These are phyloP conservation scores for Basileuterus tristriatus DNA, from an alignment of 2,797 vertebrate genomes.

Conservation along the genomic window DNA sequence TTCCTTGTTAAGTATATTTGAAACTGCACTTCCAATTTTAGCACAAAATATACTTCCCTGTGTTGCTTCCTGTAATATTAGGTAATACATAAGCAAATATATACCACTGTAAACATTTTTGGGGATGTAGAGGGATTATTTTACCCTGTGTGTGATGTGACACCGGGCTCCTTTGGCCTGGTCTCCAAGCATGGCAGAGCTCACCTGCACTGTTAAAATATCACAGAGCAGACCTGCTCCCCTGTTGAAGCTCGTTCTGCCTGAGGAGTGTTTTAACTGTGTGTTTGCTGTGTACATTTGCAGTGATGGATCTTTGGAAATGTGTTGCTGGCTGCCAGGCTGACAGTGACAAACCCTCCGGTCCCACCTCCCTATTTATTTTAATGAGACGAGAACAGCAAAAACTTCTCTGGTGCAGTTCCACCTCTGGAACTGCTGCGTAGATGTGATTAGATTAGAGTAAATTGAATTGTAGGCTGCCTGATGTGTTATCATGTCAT, in stretches of 20 bases:
- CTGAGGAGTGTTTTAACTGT: background rate
- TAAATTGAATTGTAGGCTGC: constrained; percentile 65
- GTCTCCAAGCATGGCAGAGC: background rate
- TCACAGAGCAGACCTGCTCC: background rate
- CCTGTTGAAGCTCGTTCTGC: background rate
- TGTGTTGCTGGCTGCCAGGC: constrained; percentile 28
- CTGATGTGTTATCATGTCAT: constrained; percentile 67
- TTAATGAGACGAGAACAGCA: constrained; percentile 61
- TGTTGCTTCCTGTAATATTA: constrained; percentile 26
- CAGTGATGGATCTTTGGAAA: constrained; percentile 15
- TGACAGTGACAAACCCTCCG: constrained; percentile 33
- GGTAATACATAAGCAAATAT: constrained; percentile 11
- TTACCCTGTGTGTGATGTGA: background rate
- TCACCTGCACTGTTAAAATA: background rate
- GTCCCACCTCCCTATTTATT: constrained; percentile 64
- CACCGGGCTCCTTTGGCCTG: background rate
- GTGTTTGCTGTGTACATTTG: background rate
- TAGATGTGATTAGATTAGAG: constrained; percentile 58
- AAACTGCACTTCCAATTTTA: constrained; percentile 73
- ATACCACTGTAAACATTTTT: constrained; percentile 30
- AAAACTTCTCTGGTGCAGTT: constrained; percentile 62
- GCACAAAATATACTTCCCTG: constrained; percentile 68
- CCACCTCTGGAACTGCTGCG: constrained; percentile 38
- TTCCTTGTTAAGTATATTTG: constrained; percentile 82
- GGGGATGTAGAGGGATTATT: background rate